phyloP scores from a whole-genome alignment of 2,888 invertebrate species.

The Elegia similella region DNA sequence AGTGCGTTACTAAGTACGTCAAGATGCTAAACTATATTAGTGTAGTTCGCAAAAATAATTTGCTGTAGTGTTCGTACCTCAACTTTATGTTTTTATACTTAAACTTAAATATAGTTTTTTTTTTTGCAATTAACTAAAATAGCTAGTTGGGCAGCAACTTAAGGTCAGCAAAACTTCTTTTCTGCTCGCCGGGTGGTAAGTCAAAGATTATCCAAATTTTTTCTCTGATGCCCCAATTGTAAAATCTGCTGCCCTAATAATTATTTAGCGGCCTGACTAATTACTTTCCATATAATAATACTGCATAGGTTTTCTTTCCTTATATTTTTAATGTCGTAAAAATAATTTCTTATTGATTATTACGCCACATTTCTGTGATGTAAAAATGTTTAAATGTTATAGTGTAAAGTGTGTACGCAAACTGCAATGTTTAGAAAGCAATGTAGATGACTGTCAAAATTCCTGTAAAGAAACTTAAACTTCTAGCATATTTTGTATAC shows the following conservation, averaged over 20 bases:
- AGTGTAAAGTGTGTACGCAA: background rate
- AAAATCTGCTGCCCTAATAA: no score
- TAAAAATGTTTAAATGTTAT: background rate
- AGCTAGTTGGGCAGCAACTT: no score
- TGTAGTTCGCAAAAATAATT: background rate
- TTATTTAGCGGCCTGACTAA: no score
- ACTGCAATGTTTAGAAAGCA: background rate
- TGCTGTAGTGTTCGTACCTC: no score
- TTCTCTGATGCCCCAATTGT: no score
- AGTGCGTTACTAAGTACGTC: constrained; percentile 15
- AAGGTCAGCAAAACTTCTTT: no score
- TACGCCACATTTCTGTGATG: background rate
- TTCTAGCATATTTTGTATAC: background rate
- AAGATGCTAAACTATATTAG: constrained; percentile 1
- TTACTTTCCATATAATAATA: no score
- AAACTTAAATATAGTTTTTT: no score
- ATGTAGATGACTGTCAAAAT: background rate
- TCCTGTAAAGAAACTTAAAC: background rate
- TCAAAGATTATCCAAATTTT: no score
- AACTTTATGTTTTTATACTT: no score
- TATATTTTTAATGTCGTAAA: background rate
- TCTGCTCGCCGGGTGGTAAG: no score
- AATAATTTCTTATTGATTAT: background rate
- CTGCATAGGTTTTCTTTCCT: background rate
- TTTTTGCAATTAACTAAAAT: no score